Conservation (phyloP, 2,113 vertebrate species). For the Hypanus sabinus region DNA sequence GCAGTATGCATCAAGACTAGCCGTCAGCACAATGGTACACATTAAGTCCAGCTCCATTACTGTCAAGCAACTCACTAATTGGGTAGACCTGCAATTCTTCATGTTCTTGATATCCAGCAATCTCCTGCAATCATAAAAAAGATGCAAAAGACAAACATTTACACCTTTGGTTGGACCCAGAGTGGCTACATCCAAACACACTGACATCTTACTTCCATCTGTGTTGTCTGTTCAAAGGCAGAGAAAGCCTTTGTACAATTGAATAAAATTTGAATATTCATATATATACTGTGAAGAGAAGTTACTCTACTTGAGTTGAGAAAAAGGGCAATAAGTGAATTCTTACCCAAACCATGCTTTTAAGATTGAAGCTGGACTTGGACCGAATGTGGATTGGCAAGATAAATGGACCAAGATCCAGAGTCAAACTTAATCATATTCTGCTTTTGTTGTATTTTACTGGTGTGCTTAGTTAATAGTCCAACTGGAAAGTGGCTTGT, state of each 20-base stretch:
- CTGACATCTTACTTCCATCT: no score
- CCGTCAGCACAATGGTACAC: no score
- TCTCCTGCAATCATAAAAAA: no score
- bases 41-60: no score
- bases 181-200: no score
- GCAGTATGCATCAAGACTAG: no score
- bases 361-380: not conserved
- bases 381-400: not conserved
- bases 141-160: no score
- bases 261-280: slow-evolving; percentile 3
- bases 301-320: not conserved
- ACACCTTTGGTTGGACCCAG: no score
- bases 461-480: not conserved
- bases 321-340: not conserved
- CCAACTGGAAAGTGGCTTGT: not conserved
- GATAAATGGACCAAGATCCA: not conserved
- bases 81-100: no score
- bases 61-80: no score
- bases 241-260: not conserved
- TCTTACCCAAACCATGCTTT: not conserved
- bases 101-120: no score
- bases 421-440: not conserved
- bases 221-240: not conserved
- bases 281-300: not conserved
- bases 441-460: not conserved